phyloP scores from a whole-genome alignment of 2,888 invertebrate species.

The Platycheirus rosarum region DNA sequence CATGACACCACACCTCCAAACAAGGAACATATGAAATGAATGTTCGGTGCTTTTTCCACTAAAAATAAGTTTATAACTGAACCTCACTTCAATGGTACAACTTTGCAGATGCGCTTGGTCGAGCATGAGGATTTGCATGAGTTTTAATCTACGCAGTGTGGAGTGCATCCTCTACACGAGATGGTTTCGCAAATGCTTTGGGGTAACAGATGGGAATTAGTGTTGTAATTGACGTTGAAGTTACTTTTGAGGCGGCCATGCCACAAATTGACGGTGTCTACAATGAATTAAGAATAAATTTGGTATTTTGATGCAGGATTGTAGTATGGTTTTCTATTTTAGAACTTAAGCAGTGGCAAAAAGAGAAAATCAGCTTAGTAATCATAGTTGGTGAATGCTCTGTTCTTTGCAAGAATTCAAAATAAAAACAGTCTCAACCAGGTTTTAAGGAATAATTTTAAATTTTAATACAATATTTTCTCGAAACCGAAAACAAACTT shows the following conservation, averaged over 20 bases:
- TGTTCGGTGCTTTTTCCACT: neutral
- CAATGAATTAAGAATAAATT: constrained; percentile 28
- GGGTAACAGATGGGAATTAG: neutral
- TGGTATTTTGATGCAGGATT: constrained; percentile 23
- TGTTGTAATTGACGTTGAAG: constrained; percentile 9
- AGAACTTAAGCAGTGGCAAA: too few relatives aligned
- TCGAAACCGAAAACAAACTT: too few relatives aligned
- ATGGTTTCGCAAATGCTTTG: constrained; percentile 1
- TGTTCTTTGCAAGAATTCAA: too few relatives aligned
- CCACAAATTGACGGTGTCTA: neutral
- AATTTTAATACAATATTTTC: too few relatives aligned
- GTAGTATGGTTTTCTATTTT: too few relatives aligned
- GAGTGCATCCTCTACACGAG: constrained; percentile 26
- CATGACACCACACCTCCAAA: neutral
- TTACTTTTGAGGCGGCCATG: constrained; percentile 34
- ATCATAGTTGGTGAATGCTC: too few relatives aligned
- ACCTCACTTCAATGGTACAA: constrained; percentile 49
- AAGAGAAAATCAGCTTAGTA: too few relatives aligned
- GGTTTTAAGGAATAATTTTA: too few relatives aligned
- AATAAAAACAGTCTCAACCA: too few relatives aligned
- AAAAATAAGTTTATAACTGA: constrained; percentile 10
- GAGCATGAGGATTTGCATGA: constrained; percentile 56
- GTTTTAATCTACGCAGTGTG: constrained; percentile 49
- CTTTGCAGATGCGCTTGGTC: constrained; percentile 58
- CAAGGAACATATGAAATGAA: constrained; percentile 8